Conservation (phyloP, 1,140 invertebrate genomes). For the Drosophila micromelanica region DNA sequence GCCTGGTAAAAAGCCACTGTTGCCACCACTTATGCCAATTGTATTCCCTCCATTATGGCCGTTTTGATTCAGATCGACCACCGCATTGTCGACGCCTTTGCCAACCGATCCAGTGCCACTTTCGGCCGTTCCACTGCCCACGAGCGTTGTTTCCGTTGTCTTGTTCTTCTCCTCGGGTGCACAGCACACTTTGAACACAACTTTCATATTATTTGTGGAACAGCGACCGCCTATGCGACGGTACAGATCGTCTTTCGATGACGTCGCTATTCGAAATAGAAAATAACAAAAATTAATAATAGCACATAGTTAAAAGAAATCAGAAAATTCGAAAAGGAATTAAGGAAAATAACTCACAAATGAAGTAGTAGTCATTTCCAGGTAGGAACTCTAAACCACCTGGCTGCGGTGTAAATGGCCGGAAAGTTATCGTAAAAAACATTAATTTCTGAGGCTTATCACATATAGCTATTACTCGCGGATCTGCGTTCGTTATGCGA, state of each 20-base stretch:
- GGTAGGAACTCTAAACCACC: conserved; percentile 97
- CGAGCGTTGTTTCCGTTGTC: conserved; percentile 83
- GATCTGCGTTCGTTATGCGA: conserved; percentile 96
- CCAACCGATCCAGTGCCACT: conserved; percentile 18
- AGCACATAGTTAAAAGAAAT: background rate
- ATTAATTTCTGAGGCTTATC: conserved; percentile 97
- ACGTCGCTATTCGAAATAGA: conserved; percentile 87
- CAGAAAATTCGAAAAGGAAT: background rate
- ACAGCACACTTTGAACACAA: conserved; percentile 97
- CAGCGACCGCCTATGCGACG: conserved; percentile 95
- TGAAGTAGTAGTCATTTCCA: conserved; percentile 98
- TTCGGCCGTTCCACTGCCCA: conserved; percentile 78
- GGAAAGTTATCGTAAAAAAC: conserved; percentile 98
- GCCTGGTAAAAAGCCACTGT: conserved; percentile 32
- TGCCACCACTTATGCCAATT: conserved; percentile 58
- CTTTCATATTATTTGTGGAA: conserved; percentile 97
- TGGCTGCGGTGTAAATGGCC: conserved; percentile 97
- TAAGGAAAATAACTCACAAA: conserved; percentile 90
- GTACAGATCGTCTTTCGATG: conserved; percentile 95
- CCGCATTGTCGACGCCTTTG: conserved; percentile 39
- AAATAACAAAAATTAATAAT: conserved; percentile 13
- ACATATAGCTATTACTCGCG: conserved; percentile 96
- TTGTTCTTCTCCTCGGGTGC: conserved; percentile 86
- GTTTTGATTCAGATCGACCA: conserved; percentile 35
- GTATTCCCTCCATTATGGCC: conserved; percentile 42